phyloP scores from a whole-genome alignment of 2,888 invertebrate genomes.

The Eupelmus urozonus region DNA sequence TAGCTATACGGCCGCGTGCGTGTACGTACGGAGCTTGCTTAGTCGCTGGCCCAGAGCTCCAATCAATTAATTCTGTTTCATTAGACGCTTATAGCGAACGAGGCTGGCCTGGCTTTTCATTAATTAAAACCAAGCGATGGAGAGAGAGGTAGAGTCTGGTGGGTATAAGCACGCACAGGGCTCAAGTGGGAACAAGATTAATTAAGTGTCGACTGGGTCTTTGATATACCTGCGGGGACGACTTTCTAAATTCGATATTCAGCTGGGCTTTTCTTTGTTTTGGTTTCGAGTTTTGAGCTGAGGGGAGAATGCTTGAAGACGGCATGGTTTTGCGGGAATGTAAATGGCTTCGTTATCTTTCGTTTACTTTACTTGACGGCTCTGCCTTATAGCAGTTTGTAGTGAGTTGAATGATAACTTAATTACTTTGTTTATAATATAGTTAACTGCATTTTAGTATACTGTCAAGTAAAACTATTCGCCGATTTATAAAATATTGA shows the following conservation, averaged over 20 bases:
- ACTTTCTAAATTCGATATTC: slow-evolving; percentile 45
- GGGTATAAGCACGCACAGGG: slow-evolving; percentile 5
- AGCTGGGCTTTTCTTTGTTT: neutral
- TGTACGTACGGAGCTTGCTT: slow-evolving; percentile 6
- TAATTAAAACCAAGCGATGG: slow-evolving; percentile 40
- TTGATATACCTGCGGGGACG: slow-evolving; percentile 18
- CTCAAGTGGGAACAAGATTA: slow-evolving; percentile 42
- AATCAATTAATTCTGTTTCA: slow-evolving; percentile 52
- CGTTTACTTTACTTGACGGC: too few relatives aligned
- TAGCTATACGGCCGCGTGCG: neutral
- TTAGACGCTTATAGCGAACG: slow-evolving; percentile 22
- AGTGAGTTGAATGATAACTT: too few relatives aligned
- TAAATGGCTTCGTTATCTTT: too few relatives aligned
- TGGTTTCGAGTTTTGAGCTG: too few relatives aligned
- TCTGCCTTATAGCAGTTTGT: too few relatives aligned
- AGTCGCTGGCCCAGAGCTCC: neutral
- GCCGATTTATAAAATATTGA: too few relatives aligned
- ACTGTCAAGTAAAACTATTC: too few relatives aligned
- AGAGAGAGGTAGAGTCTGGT: slow-evolving; percentile 6
- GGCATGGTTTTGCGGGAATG: too few relatives aligned
- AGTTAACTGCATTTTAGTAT: too few relatives aligned
- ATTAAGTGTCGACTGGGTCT: slow-evolving; percentile 32
- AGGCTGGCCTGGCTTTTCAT: slow-evolving; percentile 28
- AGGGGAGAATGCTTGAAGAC: too few relatives aligned
- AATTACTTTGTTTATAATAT: too few relatives aligned